Conservation (phyloP, 2,113 vertebrate genomes). For the Macquaria australasica region DNA sequence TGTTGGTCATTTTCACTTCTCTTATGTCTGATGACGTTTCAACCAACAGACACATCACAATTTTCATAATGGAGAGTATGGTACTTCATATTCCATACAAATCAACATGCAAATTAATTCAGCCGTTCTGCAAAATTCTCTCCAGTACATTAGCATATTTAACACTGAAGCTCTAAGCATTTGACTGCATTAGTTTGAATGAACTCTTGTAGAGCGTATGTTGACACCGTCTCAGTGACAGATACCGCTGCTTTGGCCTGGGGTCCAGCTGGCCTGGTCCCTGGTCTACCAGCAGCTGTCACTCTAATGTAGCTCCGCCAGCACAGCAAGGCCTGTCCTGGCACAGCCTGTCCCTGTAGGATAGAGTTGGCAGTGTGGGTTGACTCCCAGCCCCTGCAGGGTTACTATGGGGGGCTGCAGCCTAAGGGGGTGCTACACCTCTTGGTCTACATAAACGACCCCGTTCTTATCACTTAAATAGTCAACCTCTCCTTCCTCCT, state of each 20-base stretch:
- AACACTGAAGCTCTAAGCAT: conserved; percentile 57
- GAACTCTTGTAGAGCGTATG: conserved; percentile 48
- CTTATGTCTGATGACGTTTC: conserved; percentile 35
- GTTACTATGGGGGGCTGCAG: conserved; percentile 36
- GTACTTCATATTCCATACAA: conserved; percentile 37
- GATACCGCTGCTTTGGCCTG: conserved; percentile 56
- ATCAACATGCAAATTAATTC: conserved; percentile 69
- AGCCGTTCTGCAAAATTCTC: conserved; percentile 53
- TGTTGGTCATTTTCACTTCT: background rate
- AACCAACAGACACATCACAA: conserved; percentile 14
- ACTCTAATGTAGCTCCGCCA: conserved; percentile 67
- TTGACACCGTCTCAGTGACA: conserved; percentile 68
- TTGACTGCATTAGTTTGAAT: conserved; percentile 63
- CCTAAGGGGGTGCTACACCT: conserved; percentile 57
- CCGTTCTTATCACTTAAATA: conserved; percentile 68
- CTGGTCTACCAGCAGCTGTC: conserved; percentile 77
- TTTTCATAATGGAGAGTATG: conserved; percentile 35
- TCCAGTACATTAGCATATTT: conserved; percentile 66
- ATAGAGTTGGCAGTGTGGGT: conserved; percentile 54
- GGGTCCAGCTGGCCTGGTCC: conserved; percentile 57
- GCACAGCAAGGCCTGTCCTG: conserved; percentile 36
- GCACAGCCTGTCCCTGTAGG: conserved; percentile 63
- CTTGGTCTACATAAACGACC: conserved; percentile 68
- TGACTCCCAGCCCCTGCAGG: conserved; percentile 61
- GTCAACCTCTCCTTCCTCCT: conserved; percentile 60